Percentiles rank a stretch among this genome's conserved stretches.
phyloP scores from a whole-genome alignment of 1,140 invertebrate genomes.

The Saccostrea glomerata region DNA sequence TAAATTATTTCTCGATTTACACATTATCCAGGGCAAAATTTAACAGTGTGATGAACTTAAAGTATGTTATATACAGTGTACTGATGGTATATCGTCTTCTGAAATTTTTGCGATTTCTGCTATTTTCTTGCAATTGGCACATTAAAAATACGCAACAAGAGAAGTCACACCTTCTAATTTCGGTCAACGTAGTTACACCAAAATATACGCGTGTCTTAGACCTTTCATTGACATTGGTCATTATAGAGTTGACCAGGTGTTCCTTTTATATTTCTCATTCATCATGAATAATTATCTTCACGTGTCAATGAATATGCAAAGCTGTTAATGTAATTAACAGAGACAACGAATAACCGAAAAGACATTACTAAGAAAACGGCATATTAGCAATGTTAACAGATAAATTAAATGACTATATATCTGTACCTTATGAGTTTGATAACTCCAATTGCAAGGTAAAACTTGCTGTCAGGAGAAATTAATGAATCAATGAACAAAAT shows the following conservation, averaged over 20 bases:
- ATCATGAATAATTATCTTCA: neutral
- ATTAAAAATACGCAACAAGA: neutral
- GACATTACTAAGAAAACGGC: too few species aligned
- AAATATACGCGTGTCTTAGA: neutral
- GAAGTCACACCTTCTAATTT: neutral
- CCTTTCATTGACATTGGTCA: too few species aligned
- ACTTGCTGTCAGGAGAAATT: too few species aligned
- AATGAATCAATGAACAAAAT: too few species aligned
- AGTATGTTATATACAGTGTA: neutral
- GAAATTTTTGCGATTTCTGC: neutral
- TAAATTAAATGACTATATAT: too few species aligned
- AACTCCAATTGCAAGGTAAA: too few species aligned
- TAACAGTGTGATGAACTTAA: neutral
- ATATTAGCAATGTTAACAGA: too few species aligned
- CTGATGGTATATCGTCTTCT: neutral
- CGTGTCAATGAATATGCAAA: constrained; percentile 13
- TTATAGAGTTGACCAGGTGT: neutral
- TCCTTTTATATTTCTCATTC: neutral
- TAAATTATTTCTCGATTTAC: constrained; percentile 21
- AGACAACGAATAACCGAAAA: neutral
- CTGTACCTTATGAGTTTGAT: too few species aligned
- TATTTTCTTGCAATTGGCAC: too few species aligned
- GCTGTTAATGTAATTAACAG: neutral
- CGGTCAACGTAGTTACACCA: neutral
- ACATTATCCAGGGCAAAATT: neutral